Base-by-base conservation (phyloP, 1,140 invertebrate species). In the Palaemon carinicauda region DNA sequence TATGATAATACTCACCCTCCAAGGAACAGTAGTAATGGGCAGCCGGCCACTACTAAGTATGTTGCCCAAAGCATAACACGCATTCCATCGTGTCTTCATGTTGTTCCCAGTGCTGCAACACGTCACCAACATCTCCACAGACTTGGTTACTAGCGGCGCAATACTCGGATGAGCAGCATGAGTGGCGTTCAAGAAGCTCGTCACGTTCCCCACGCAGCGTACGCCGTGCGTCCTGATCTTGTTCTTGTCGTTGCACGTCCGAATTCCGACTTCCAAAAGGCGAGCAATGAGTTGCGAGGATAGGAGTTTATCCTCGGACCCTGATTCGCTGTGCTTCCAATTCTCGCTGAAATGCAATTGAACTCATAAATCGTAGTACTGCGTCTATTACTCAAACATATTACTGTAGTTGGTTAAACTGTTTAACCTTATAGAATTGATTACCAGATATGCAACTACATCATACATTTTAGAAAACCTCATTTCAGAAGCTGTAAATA, bases 31-130 rank as follows among this genome's bases (percentile, higher is more conserved):
- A 54, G 92, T 91, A 29, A 90, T 91, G 89, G 94, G 94, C 2
- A 96, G 91, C 12, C 91, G 89, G 3, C 92, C 90, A 91, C 96
- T 96, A 89, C 94, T 94, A 91, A 96, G 93, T 60, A 95, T 92
- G 89, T 95, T 96, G 27, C 96, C 95, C 17, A 97, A 91, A 19
- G 96, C 96, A 91, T 97, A 95, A 90, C 96, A 97, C 14, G 96
- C 95, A 92, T 97, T 98, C 96, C 97, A 98, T 71, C 96, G 93
- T 12, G 96, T 94, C 92, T 97, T 97, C 93, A 96, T 96, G 90
- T 95, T 95, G 74, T 93, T 94, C 53, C 94, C 94, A 41, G 93
- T 92, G 1, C 92, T 93, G 27, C 95, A 93, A 90, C 94, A 95
- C 88, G 94, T 94, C 77, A 96, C 91, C 27, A 97, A 91, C 75